Evolutionary conservation across 2,888 invertebrate genomes (phyloP).

Genomic region (Catocala fraxini): DNA sequence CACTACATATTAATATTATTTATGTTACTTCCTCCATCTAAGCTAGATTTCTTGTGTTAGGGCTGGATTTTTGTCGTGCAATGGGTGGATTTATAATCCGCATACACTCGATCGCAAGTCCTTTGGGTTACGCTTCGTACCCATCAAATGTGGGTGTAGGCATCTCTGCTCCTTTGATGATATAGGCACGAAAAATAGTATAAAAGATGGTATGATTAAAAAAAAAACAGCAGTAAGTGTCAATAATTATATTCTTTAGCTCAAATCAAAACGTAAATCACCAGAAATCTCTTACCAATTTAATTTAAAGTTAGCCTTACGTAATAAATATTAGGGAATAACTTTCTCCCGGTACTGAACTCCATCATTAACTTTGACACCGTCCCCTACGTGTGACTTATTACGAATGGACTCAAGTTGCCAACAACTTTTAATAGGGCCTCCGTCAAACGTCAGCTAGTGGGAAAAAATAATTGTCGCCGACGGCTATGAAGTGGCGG

Average conservation of each 20-base stretch:
- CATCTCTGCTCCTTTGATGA: no score
- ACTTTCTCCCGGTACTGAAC: slow-evolving; percentile 33
- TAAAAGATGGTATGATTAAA: neutral
- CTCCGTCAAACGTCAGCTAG: slow-evolving; percentile 56
- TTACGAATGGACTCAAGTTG: slow-evolving; percentile 57
- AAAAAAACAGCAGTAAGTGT: neutral
- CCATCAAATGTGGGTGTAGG: no score
- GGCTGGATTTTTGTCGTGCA: no score
- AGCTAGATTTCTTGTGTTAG: no score
- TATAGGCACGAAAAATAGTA: no score
- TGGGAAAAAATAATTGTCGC: slow-evolving; percentile 53
- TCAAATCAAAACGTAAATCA: neutral
- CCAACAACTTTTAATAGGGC: slow-evolving; percentile 69
- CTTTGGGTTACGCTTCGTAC: no score
- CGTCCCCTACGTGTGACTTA: slow-evolving; percentile 49
- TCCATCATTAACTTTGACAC: slow-evolving; percentile 49
- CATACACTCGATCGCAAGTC: no score
- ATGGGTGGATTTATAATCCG: no score
- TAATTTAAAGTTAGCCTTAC: slow-evolving; percentile 40
- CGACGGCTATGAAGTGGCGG: slow-evolving; percentile 7
- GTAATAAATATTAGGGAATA: slow-evolving; percentile 40
- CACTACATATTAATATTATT: no score
- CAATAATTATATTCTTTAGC: neutral
- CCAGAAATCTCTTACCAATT: slow-evolving; percentile 15
- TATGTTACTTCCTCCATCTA: no score